Evolutionary conservation across 1,140 invertebrate genomes (phyloP).

Genomic region (Brachionus rotundiformis): DNA sequence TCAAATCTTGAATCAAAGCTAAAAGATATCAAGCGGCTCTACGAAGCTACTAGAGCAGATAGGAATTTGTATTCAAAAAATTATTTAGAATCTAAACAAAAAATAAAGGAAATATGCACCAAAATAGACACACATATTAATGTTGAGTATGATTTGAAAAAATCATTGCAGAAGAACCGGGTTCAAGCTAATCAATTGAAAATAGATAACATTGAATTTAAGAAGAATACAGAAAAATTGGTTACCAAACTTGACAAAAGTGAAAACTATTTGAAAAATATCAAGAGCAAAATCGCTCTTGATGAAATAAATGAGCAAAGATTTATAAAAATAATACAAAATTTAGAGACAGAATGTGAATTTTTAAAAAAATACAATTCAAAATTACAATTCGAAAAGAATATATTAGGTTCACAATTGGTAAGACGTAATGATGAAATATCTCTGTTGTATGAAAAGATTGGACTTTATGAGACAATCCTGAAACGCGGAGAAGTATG

Average conservation of each 20-base stretch:
- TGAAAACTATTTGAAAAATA: background rate
- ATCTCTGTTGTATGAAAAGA: slow-evolving; percentile 11
- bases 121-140: slow-evolving; percentile 4
- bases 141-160: background rate
- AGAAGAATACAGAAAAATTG: slow-evolving; percentile 34
- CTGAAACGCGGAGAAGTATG: background rate
- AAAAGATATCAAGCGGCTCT: slow-evolving; percentile 6
- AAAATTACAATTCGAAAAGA: slow-evolving; percentile 21
- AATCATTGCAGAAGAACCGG: background rate
- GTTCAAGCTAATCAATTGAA: background rate
- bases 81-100: slow-evolving; percentile 27
- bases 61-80: slow-evolving; percentile 41
- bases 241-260: slow-evolving; percentile 19
- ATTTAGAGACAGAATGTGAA: background rate
- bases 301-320: slow-evolving; percentile 27
- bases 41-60: slow-evolving; percentile 14
- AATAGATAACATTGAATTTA: slow-evolving; percentile 14
- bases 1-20: slow-evolving; percentile 4
- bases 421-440: slow-evolving; percentile 36
- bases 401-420: slow-evolving; percentile 36
- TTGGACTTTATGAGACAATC: background rate
- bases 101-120: background rate
- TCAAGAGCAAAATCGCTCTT: background rate
- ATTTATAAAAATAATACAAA: slow-evolving; percentile 22
- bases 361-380: background rate